Evolutionary conservation across 2,888 invertebrate genomes (phyloP), one percentile per base, ranked within the genome.

Genomic region (Mesorhabditis belari): DNA sequence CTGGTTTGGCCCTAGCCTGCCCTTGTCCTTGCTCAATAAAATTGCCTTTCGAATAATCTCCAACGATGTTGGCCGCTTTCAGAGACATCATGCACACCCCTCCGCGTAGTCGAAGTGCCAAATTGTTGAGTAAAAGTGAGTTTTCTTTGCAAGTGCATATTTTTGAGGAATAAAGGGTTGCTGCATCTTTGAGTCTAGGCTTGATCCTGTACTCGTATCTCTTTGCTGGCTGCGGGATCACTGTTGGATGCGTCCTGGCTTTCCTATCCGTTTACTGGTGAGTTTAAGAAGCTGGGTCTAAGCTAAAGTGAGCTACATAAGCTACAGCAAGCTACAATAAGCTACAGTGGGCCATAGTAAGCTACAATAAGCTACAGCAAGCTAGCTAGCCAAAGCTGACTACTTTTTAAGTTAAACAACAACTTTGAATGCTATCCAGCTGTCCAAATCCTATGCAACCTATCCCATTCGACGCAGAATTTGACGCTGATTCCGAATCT

Each of bases 211-310:
- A 79, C 50, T 70, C 79, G 2, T 79, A 79, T 62, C 55, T 77
- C 28, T 72, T 79, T 55, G 73, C 79, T 5, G 79, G 79, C 4
- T 70, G 68, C 25, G 69, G 74, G 19, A 79, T 79, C 49, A 77
- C 79, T 4, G 62, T 74, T 24, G 79, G 78, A n/a, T 79, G 79
- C 54, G 62, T 77, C 49, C 60, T 69, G 12, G 69, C 78, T 3
- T 79, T 76, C 62, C 63, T 79, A 21, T 67, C 68, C 63, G 77
- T 79, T 21, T 79, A 78, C 62, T 78, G 77, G 79, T 76, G 17
- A 53, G 65, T 17, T 23, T n/a, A n/a, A 6, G 25, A 5, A 17
- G 26, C 17, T 19, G 4, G 19, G 2, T 50, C 51, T 49, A 3
- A 28, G 4, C 21, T 51, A n/a, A n/a, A 21, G 21, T 21, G 52